Evolutionary conservation across 1,140 invertebrate genomes (phyloP).

Genomic region (Diorhabda elongata): DNA sequence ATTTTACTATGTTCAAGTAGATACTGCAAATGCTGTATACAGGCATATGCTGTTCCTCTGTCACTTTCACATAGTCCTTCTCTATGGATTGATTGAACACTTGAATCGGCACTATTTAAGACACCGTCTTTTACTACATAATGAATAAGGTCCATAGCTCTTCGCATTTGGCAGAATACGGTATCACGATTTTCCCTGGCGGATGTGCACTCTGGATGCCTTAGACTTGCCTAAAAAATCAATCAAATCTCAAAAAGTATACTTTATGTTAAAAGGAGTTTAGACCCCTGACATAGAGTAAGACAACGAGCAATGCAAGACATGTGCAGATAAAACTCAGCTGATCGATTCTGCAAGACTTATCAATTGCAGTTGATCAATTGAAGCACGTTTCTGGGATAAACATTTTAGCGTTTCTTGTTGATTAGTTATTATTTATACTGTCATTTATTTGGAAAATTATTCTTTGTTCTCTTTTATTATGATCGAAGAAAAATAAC

Average conservation of each 20-base stretch:
- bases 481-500: no score
- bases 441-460: no score
- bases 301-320: no score
- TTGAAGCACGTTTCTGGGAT: no score
- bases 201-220: constrained; percentile 90
- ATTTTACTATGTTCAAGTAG: constrained; percentile 79
- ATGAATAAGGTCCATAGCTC: constrained; percentile 96
- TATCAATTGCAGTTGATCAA: no score
- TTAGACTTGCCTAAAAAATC: constrained; percentile 68
- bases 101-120: constrained; percentile 46
- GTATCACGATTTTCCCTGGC: constrained; percentile 94
- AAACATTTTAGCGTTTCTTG: no score
- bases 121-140: constrained; percentile 94
- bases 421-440: no score
- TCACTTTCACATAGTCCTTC: constrained; percentile 60
- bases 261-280: no score
- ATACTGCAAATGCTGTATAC: constrained; percentile 78
- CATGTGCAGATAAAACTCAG: no score
- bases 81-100: constrained; percentile 30
- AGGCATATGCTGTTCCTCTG: constrained; percentile 69
- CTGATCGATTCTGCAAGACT: no score
- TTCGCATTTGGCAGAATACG: constrained; percentile 94
- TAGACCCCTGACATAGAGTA: no score
- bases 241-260: neutral
- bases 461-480: no score